These are phyloP conservation scores for Catharus bicknelli DNA, from an alignment of 2,113 vertebrate species.

Conservation along the genomic window DNA sequence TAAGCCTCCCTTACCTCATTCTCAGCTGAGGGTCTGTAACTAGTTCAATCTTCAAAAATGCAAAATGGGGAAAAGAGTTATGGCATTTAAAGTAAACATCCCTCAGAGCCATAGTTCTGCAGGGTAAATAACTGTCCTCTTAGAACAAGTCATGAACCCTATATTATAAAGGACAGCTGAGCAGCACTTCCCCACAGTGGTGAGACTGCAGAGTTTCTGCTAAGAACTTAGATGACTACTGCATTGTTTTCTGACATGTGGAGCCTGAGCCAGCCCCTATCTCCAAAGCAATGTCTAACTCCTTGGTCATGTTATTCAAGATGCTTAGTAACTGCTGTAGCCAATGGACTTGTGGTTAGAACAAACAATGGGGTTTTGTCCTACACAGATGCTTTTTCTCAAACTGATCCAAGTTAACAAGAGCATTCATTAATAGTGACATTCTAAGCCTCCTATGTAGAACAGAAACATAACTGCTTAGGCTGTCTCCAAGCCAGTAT, in stretches of 20 bases:
- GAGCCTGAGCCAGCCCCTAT: background rate
- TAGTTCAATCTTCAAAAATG: background rate
- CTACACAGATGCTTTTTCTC: constrained; percentile 19
- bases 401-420: background rate
- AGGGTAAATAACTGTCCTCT: background rate
- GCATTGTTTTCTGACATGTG: background rate
- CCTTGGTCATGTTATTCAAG: constrained; percentile 10
- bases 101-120: background rate
- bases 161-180: background rate
- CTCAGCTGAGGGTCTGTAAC: background rate
- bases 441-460: background rate
- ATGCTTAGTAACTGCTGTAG: constrained; percentile 28
- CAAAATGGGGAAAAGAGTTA: background rate
- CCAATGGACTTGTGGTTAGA: constrained; percentile 18
- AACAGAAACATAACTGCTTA: constrained; percentile 3
- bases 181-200: background rate
- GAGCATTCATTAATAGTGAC: background rate
- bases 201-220: background rate
- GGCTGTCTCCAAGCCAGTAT: background rate
- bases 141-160: background rate
- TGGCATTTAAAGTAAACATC: background rate
- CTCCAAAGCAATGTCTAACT: constrained; percentile 16
- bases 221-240: background rate
- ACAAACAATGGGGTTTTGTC: constrained; percentile 43
- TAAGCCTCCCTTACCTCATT: background rate